These are phyloP conservation scores for Patella pellucida DNA, from an alignment of 2,888 invertebrate species.

Conservation along the genomic window DNA sequence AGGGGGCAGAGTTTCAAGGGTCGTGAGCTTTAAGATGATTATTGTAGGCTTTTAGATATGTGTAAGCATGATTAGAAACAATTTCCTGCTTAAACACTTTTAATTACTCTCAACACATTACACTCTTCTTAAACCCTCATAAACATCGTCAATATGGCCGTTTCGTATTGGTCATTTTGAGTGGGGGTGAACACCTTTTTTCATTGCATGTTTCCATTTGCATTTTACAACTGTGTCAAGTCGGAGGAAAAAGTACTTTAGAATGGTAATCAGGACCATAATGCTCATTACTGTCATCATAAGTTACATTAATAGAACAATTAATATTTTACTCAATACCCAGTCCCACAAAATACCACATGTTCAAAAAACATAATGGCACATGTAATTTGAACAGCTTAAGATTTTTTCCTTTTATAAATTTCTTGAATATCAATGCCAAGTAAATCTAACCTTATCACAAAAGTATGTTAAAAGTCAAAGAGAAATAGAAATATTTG, in stretches of 20 bases:
- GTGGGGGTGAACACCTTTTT: not conserved
- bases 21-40: not conserved
- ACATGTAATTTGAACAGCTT: too few relatives aligned
- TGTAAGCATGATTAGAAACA: conserved; percentile 12
- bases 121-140: not conserved
- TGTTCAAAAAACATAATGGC: too few relatives aligned
- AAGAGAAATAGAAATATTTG: too few relatives aligned
- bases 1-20: conserved; percentile 3
- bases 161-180: not conserved
- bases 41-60: not conserved
- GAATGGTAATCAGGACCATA: not conserved
- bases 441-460: too few relatives aligned
- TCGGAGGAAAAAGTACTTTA: not conserved
- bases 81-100: conserved; percentile 6
- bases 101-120: conserved; percentile 2
- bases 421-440: too few relatives aligned
- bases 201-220: not conserved
- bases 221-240: conserved; percentile 5
- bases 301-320: conserved; percentile 8
- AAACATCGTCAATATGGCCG: conserved; percentile 2
- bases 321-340: not conserved
- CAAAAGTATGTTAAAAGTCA: too few relatives aligned
- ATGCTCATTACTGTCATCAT: conserved; percentile 10
- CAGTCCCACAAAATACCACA: too few relatives aligned
- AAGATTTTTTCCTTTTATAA: too few relatives aligned